Evolutionary conservation across 2,113 vertebrate genomes (phyloP).

Genomic region (Phoxinus phoxinus): DNA sequence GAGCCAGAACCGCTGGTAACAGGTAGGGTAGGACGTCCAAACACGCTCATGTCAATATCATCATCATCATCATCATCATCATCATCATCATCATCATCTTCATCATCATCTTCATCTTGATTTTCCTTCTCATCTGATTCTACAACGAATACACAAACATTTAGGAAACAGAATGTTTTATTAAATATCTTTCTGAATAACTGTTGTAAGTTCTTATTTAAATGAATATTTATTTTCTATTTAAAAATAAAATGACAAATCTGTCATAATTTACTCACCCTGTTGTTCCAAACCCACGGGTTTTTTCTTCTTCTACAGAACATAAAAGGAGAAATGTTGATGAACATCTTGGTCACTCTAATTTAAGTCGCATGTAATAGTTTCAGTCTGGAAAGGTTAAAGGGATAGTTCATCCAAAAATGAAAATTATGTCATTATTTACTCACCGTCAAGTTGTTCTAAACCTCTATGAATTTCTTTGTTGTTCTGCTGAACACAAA

Average conservation of each 20-base stretch:
- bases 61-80: neutral
- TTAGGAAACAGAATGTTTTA: neutral
- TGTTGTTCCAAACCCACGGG: neutral
- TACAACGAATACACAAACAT: constrained; percentile 6
- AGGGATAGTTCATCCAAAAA: no score
- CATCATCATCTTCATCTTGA: neutral
- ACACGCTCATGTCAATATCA: neutral
- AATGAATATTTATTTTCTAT: neutral
- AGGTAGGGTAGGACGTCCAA: neutral
- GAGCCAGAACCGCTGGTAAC: constrained; percentile 15
- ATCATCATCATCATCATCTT: neutral
- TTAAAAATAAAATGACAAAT: neutral
- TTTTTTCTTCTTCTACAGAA: neutral
- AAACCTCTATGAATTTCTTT: no score
- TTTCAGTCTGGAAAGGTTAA: neutral
- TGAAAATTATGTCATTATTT: no score
- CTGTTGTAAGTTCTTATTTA: neutral
- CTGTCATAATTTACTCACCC: neutral
- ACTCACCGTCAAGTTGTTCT: no score
- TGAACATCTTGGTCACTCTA: neutral
- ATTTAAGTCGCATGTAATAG: neutral
- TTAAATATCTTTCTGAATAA: neutral
- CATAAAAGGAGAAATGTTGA: neutral
- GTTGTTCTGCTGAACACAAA: no score
- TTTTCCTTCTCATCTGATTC: neutral